A percentile compares a stretch with the other conserved stretches of the same genome.
phyloP scores from a whole-genome alignment of 2,113 vertebrate genomes.

The Oncorhynchus mykiss region DNA sequence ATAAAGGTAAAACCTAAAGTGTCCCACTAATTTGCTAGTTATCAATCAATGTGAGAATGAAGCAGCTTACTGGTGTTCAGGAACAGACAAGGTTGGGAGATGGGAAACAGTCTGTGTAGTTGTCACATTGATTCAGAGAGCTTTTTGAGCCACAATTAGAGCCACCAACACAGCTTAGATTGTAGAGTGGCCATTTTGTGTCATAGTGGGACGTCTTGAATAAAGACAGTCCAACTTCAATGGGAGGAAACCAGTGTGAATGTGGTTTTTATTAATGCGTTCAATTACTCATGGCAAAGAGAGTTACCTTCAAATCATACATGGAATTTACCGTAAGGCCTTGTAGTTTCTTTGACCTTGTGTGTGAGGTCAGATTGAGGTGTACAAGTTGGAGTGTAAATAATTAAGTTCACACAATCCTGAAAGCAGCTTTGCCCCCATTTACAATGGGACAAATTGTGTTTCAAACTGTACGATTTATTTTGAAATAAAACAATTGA shows the following conservation, averaged over 20 bases:
- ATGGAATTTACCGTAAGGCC: background rate
- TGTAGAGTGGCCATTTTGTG: constrained; percentile 8
- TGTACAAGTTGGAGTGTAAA: background rate
- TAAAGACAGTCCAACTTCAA: background rate
- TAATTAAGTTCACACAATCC: background rate
- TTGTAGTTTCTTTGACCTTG: background rate
- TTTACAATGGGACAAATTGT: background rate
- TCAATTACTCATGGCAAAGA: background rate
- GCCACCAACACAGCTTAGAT: constrained; percentile 29
- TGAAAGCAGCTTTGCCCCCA: background rate
- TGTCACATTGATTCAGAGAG: constrained; percentile 46
- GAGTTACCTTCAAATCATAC: background rate
- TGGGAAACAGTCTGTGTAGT: constrained; percentile 56
- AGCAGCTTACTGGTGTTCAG: constrained; percentile 27
- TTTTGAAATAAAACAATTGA: background rate
- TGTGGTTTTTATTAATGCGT: background rate
- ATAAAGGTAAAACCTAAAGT: background rate
- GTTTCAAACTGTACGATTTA: constrained; percentile 7
- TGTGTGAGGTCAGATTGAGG: background rate
- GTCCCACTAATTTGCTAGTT: constrained; percentile 8
- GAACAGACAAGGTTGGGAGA: constrained; percentile 66
- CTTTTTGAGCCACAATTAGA: no score
- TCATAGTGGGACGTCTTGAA: no score
- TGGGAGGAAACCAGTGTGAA: background rate
- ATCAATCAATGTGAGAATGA: constrained; percentile 59